Evolutionary conservation across 2,888 invertebrate species (phyloP).

Genomic region (Ichneumon xanthorius): DNA sequence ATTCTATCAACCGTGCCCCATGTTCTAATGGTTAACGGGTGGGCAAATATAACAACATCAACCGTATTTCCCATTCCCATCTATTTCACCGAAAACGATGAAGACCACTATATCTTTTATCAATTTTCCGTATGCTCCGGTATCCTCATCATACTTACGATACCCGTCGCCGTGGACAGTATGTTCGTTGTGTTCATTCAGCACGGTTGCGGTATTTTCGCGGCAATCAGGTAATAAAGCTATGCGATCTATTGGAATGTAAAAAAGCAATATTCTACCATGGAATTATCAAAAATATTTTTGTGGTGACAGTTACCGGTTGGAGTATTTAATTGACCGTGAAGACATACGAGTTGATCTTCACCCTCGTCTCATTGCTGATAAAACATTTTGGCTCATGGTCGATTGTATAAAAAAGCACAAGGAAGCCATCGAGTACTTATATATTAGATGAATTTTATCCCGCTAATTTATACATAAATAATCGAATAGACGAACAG

Average conservation of each 20-base stretch:
- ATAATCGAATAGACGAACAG: constrained; percentile 3
- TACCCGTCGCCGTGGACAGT: constrained; percentile 9
- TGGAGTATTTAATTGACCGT: constrained; percentile 16
- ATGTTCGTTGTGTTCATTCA: no score
- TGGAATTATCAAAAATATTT: not conserved
- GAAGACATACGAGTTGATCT: constrained; percentile 13
- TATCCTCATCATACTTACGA: not conserved
- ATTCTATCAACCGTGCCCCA: not conserved
- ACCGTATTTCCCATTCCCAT: no score
- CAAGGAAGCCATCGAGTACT: constrained; percentile 11
- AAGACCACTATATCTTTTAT: constrained; percentile 31
- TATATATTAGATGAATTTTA: not conserved
- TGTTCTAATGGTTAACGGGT: not conserved
- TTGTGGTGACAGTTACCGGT: not conserved
- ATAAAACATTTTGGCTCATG: constrained; percentile 13
- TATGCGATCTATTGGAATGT: not conserved
- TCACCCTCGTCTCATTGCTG: not conserved
- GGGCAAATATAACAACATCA: not conserved
- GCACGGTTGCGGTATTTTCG: no score
- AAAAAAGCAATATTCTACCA: not conserved
- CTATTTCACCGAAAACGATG: not conserved
- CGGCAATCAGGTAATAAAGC: no score
- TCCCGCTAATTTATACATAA: not conserved
- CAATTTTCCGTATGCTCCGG: not conserved
- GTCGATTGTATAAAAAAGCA: constrained; percentile 7